These are phyloP conservation scores for Diglossa brunneiventris DNA, from an alignment of 2,113 vertebrate genomes.

Conservation along the genomic window DNA sequence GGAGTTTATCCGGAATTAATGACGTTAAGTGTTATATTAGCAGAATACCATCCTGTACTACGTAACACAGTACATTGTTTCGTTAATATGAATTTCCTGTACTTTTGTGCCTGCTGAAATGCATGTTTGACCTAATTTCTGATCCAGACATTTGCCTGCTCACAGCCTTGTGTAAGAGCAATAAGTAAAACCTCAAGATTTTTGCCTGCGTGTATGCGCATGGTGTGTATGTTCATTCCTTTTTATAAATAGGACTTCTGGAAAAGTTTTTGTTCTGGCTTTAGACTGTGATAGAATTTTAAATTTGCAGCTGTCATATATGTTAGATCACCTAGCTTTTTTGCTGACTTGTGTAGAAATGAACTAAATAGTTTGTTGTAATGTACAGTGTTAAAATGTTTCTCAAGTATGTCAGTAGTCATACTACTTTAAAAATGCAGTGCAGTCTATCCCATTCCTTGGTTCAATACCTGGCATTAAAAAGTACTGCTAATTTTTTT, in stretches of 20 bases:
- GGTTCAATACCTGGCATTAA: conserved; percentile 13
- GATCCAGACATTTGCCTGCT: conserved; percentile 40
- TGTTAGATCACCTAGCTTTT: conserved; percentile 20
- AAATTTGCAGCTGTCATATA: conserved; percentile 25
- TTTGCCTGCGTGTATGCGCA: background rate
- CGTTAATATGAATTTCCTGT: conserved; percentile 49
- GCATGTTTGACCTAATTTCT: conserved; percentile 75
- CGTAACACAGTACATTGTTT: conserved; percentile 39
- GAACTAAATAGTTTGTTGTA: conserved; percentile 27
- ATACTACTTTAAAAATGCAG: conserved; percentile 48
- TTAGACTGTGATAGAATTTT: conserved; percentile 6
- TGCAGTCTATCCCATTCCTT: background rate
- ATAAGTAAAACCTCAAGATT: conserved; percentile 46
- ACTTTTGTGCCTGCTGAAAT: conserved; percentile 61
- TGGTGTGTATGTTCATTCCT: background rate
- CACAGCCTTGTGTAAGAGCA: conserved; percentile 44
- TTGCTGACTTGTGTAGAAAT: conserved; percentile 42
- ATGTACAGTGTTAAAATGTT: conserved; percentile 29
- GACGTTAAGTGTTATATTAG: conserved; percentile 50
- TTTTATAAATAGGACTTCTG: conserved; percentile 11
- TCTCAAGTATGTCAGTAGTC: conserved; percentile 28
- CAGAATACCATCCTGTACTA: conserved; percentile 55
- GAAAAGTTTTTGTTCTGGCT: conserved; percentile 21
- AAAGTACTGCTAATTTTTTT: background rate
- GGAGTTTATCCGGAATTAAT: conserved; percentile 65